phyloP scores from a whole-genome alignment of 2,113 vertebrate genomes.

The Pseudopodoces humilis region DNA sequence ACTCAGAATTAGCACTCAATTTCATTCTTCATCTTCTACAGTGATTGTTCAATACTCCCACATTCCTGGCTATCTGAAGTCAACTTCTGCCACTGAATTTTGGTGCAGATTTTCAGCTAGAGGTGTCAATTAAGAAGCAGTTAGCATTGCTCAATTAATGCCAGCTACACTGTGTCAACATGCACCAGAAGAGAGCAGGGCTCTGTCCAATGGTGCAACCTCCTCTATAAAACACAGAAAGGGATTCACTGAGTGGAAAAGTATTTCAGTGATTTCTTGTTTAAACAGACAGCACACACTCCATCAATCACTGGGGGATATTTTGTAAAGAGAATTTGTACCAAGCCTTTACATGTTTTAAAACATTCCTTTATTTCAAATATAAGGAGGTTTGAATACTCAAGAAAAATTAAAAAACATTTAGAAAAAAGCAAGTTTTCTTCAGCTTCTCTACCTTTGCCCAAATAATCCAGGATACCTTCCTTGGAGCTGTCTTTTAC shows the following conservation, averaged over 20 bases:
- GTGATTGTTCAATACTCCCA: neutral
- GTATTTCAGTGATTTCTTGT: neutral
- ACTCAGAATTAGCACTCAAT: neutral
- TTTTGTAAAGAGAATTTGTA: neutral
- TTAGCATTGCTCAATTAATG: conserved; percentile 28
- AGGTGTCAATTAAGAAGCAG: neutral
- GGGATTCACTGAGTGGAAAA: neutral
- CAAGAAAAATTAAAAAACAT: neutral
- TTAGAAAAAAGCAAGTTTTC: neutral
- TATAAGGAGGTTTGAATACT: neutral
- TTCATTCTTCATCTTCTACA: neutral
- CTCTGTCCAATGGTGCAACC: neutral
- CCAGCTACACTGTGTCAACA: neutral
- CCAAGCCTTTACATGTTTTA: neutral
- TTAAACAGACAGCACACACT: neutral
- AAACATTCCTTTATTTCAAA: neutral
- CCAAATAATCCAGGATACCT: neutral
- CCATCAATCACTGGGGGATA: neutral
- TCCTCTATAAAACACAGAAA: neutral
- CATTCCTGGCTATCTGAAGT: neutral
- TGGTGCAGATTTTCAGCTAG: conserved; percentile 11
- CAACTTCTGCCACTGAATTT: neutral
- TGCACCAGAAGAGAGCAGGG: neutral
- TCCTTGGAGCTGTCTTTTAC: neutral
- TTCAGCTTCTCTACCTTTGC: neutral